Evolutionary conservation across 2,113 vertebrate genomes (phyloP).

Genomic region (Pelobates fuscus): DNA sequence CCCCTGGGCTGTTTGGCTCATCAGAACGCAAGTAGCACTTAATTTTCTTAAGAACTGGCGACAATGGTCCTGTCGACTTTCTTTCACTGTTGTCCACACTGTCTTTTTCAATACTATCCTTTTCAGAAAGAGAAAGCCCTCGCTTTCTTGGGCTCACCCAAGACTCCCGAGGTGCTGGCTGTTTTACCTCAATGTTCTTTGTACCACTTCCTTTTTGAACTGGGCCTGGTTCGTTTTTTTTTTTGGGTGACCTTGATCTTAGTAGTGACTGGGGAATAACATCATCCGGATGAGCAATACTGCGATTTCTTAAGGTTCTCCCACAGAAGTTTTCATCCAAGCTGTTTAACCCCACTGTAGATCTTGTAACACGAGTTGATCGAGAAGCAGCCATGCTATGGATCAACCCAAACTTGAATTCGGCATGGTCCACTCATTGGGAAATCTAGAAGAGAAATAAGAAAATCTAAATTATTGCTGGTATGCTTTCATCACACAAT

Average conservation of each 20-base stretch:
- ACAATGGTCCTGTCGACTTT: constrained; percentile 70
- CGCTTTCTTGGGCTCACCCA: constrained; percentile 88
- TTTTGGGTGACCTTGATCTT: constrained; percentile 93
- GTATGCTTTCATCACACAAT: too few species aligned
- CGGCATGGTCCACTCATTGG: constrained; percentile 93
- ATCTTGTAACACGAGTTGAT: constrained; percentile 99
- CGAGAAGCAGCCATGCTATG: constrained; percentile 99
- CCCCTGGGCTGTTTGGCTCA: constrained; percentile 80
- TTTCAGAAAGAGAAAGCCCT: constrained; percentile 83
- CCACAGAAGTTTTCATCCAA: constrained; percentile 99
- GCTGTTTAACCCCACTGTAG: constrained; percentile 99
- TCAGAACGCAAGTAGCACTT: constrained; percentile 87
- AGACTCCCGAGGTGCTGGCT: constrained; percentile 71
- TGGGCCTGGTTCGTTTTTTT: constrained; percentile 82
- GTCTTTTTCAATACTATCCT: constrained; percentile 81
- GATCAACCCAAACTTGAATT: constrained; percentile 90
- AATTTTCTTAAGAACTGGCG: constrained; percentile 84
- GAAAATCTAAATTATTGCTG: background rate
- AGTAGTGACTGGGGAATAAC: constrained; percentile 81
- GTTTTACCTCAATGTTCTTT: constrained; percentile 77
- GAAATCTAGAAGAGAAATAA: constrained; percentile 75
- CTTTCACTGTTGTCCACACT: constrained; percentile 80
- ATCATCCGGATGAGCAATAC: constrained; percentile 95
- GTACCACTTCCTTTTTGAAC: constrained; percentile 69
- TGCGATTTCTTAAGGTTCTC: constrained; percentile 98